These are phyloP conservation scores for Cnemophilus loriae DNA, from an alignment of 2,113 vertebrate genomes.

Conservation along the genomic window DNA sequence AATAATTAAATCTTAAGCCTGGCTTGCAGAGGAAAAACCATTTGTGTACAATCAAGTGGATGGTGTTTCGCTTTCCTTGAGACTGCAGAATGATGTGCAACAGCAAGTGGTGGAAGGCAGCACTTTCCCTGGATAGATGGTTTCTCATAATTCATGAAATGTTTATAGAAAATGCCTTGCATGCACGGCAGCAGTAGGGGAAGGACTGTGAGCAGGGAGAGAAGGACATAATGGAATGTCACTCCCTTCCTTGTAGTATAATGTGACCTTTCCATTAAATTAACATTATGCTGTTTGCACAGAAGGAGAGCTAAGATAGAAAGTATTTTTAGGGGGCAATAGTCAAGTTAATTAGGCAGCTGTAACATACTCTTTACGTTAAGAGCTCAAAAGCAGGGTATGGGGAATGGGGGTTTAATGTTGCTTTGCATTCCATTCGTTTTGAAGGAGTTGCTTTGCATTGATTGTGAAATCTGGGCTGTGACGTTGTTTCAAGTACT, in stretches of 20 bases:
- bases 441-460: not conserved
- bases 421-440: not conserved
- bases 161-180: not conserved
- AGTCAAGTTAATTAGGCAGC: constrained; percentile 46
- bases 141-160: constrained; percentile 26
- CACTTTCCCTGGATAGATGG: not conserved
- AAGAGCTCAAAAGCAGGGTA: not conserved
- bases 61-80: not conserved
- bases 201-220: not conserved
- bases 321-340: constrained; percentile 10
- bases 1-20: not conserved
- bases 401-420: not conserved
- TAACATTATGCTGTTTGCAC: not conserved
- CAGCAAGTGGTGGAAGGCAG: not conserved
- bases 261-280: constrained; percentile 52
- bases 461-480: not conserved
- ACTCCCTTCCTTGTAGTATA: constrained; percentile 9
- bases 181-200: not conserved
- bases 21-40: not conserved
- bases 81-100: not conserved
- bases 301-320: constrained; percentile 13
- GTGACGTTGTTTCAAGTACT: not conserved
- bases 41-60: not conserved
- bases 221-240: not conserved
- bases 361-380: not conserved